Evolutionary conservation across 2,797 vertebrate genomes (phyloP).

Genomic region (Anguilla anguilla): DNA sequence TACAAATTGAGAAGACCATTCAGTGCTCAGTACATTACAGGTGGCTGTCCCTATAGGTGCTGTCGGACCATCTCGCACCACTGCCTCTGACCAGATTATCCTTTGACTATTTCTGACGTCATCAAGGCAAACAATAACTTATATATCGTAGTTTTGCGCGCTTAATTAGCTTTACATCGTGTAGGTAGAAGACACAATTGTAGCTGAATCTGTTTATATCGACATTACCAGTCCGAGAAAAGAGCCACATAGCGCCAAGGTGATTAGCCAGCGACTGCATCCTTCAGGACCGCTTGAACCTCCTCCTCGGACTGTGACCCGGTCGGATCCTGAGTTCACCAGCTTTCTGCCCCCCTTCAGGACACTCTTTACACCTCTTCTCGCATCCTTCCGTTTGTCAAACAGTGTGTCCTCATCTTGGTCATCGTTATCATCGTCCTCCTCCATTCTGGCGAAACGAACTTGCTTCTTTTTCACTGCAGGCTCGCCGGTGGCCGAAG

Average conservation of each 20-base stretch:
- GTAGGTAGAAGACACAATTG: not conserved
- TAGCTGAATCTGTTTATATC: not conserved
- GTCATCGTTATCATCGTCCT: conserved; percentile 61
- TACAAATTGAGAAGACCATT: not conserved
- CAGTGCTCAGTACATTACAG: not conserved
- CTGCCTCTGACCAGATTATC: not conserved
- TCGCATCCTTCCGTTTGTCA: conserved; percentile 62
- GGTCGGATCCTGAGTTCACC: conserved; percentile 37
- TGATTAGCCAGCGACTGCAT: conserved; percentile 65
- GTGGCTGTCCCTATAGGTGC: not conserved
- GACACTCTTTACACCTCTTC: conserved; percentile 58
- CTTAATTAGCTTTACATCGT: not conserved
- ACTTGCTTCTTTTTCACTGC: conserved; percentile 75
- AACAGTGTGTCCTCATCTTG: conserved; percentile 75
- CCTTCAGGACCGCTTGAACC: conserved; percentile 34
- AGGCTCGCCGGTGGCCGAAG: conserved; percentile 47
- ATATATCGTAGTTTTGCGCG: not conserved
- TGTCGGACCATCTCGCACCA: not conserved
- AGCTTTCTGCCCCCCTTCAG: conserved; percentile 56
- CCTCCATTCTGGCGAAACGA: conserved; percentile 73
- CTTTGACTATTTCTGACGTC: not conserved
- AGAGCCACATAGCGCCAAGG: conserved; percentile 67
- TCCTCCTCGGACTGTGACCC: conserved; percentile 54
- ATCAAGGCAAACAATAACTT: not conserved
- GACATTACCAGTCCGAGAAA: conserved; percentile 75